Evolutionary conservation across 2,797 vertebrate genomes (phyloP).

Genomic region (Rhincodon typus): DNA sequence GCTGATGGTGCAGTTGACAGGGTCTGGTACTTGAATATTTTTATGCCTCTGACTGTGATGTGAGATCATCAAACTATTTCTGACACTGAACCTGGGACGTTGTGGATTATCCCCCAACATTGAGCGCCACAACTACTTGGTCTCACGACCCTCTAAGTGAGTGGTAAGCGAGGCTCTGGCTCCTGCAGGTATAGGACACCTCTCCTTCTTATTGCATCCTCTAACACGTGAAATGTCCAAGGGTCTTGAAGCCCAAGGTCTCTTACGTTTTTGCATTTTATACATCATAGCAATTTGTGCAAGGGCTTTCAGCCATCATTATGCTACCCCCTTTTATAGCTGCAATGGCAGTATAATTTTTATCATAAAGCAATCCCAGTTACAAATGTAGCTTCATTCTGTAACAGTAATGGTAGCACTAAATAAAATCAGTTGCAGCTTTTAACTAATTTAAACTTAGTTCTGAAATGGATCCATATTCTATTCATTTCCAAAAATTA

Average conservation of each 20-base stretch:
- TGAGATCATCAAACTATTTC: background rate
- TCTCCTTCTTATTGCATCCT: background rate
- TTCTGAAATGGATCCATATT: background rate
- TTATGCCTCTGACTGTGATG: background rate
- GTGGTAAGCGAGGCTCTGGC: background rate
- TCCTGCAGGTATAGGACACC: background rate
- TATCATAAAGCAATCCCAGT: background rate
- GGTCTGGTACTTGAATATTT: background rate
- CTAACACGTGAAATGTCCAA: background rate
- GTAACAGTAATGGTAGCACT: background rate
- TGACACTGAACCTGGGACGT: no score
- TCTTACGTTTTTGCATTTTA: background rate
- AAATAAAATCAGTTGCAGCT: background rate
- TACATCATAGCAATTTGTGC: background rate
- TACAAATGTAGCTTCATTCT: background rate
- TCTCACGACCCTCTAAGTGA: background rate
- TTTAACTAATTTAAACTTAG: background rate
- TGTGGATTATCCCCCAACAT: background rate
- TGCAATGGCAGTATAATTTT: background rate
- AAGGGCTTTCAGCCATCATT: background rate
- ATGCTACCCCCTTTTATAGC: background rate
- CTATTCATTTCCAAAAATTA: slow-evolving; percentile 17
- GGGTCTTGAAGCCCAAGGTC: background rate
- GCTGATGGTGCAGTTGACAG: background rate
- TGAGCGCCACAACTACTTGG: background rate